Percentiles rank a stretch among this genome's conserved stretches.
Evolutionary conservation across 2,888 invertebrate genomes (phyloP).

Genomic region (Alloplasta piceator): DNA sequence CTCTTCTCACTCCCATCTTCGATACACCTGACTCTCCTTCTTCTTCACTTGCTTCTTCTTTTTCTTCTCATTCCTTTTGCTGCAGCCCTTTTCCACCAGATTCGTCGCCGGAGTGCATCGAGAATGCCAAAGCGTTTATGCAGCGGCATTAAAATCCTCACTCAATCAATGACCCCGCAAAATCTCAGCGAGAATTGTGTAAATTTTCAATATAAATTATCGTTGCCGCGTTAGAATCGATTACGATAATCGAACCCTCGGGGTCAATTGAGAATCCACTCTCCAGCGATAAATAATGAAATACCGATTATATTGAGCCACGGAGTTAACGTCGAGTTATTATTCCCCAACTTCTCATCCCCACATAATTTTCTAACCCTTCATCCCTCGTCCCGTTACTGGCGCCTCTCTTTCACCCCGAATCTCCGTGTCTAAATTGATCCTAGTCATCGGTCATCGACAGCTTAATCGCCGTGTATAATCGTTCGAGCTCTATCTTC

Average conservation of each 20-base stretch:
- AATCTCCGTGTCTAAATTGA: conserved; percentile 40
- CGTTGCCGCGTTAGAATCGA: conserved; percentile 5
- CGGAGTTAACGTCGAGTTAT: conserved; percentile 29
- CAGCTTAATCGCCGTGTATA: conserved; percentile 44
- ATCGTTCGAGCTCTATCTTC: conserved; percentile 29
- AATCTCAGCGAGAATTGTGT: conserved; percentile 43
- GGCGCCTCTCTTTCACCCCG: background rate
- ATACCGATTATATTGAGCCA: conserved; percentile 26
- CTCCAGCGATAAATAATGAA: conserved; percentile 41
- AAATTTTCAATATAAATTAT: conserved; percentile 34
- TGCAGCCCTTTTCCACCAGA: conserved; percentile 40
- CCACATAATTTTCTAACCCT: conserved; percentile 10
- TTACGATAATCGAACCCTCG: conserved; percentile 37
- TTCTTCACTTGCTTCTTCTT: conserved; percentile 19
- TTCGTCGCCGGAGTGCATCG: background rate
- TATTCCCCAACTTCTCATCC: conserved; percentile 21
- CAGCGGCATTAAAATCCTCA: conserved; percentile 35
- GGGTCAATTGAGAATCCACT: conserved; percentile 22
- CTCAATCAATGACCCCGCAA: background rate
- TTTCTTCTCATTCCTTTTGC: conserved; percentile 27
- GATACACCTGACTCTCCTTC: conserved; percentile 35
- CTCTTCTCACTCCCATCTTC: conserved; percentile 41
- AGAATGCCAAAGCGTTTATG: conserved; percentile 48
- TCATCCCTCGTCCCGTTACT: conserved; percentile 7
- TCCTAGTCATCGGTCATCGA: conserved; percentile 49